Evolutionary conservation across 2,888 invertebrate species (phyloP).

Genomic region (Lamellibrachia columna): DNA sequence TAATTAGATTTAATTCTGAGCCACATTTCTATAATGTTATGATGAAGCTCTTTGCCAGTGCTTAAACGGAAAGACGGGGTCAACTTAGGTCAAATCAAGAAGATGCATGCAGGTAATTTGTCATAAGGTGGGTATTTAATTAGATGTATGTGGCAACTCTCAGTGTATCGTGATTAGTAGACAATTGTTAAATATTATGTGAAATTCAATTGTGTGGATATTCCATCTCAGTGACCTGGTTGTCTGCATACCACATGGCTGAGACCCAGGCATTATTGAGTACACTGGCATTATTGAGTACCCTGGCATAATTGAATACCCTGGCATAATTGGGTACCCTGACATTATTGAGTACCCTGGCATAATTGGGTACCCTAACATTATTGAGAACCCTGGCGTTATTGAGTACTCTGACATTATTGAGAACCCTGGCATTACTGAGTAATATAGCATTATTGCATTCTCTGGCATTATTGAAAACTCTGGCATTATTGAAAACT

Average conservation of each 20-base stretch:
- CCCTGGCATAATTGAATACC: no score
- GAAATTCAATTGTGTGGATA: background rate
- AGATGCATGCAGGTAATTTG: background rate
- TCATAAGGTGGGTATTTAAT: background rate
- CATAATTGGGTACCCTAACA: no score
- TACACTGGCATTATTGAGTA: no score
- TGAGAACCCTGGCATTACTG: no score
- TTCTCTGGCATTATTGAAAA: no score
- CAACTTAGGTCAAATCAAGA: background rate
- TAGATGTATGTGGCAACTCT: background rate
- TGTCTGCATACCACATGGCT: background rate
- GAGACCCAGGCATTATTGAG: background rate
- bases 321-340: no score
- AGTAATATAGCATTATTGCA: no score
- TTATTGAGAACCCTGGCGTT: no score
- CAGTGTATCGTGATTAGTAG: background rate
- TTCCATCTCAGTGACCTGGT: background rate
- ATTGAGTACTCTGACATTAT: no score
- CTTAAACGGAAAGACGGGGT: background rate
- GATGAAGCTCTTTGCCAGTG: background rate
- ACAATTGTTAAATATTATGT: background rate
- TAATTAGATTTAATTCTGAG: slow-evolving; percentile 1
- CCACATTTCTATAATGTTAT: background rate
- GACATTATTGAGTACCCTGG: no score
- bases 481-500: no score